These are phyloP conservation scores for Pelusios castaneus DNA, from an alignment of 2,113 vertebrate genomes.

Conservation along the genomic window DNA sequence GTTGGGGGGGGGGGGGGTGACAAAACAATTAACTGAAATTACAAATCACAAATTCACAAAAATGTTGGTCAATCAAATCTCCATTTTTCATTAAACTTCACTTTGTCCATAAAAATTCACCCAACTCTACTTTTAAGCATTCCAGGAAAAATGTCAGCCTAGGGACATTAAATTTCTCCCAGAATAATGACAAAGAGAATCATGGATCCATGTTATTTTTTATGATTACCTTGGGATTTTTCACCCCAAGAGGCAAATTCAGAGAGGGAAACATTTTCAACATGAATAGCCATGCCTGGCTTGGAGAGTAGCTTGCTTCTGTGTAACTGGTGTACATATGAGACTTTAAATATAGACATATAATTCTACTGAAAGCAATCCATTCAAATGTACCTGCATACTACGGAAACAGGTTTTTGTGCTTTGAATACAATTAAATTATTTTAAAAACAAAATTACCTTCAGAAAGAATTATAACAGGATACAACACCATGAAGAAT, in stretches of 20 bases:
- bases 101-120: not conserved
- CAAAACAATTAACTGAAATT: not conserved
- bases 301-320: not conserved
- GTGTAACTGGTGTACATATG: not conserved
- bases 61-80: not conserved
- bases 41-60: no score
- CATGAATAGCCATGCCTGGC: not conserved
- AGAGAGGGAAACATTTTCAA: not conserved
- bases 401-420: not conserved
- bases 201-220: not conserved
- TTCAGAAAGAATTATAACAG: not conserved
- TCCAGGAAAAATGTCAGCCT: fast-evolving
- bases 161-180: not conserved
- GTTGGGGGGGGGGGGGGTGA: no score
- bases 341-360: not conserved
- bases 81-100: not conserved
- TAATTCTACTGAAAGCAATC: not conserved
- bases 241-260: not conserved
- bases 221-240: not conserved
- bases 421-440: not conserved
- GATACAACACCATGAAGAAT: not conserved
- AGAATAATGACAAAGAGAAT: not conserved
- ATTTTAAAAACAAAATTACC: not conserved
- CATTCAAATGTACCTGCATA: not conserved
- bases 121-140: not conserved